These are phyloP conservation scores for Adoxophyes honmai DNA, from an alignment of 1,140 invertebrate genomes.

Conservation along the genomic window DNA sequence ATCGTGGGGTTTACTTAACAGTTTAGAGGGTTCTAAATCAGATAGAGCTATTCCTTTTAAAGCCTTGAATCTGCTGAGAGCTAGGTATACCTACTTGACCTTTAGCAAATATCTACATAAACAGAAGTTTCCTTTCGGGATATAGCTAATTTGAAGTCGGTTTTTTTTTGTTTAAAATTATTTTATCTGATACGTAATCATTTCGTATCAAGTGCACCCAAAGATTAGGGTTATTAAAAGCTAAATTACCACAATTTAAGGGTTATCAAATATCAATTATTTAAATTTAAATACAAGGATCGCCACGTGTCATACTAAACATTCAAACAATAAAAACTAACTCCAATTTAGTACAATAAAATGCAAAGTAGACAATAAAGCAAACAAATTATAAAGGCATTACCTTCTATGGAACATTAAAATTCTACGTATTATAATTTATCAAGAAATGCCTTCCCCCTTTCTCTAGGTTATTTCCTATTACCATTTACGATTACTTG, in stretches of 20 bases:
- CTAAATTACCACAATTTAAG: background rate
- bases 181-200: too few relatives aligned
- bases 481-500: too few relatives aligned
- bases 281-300: background rate
- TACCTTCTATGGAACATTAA: conserved; percentile 62
- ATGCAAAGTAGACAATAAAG: conserved; percentile 69
- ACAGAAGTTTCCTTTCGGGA: too few relatives aligned
- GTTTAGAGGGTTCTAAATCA: too few relatives aligned
- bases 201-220: too few relatives aligned
- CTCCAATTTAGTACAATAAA: conserved; percentile 71
- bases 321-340: conserved; percentile 38
- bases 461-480: conserved; percentile 39
- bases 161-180: too few relatives aligned
- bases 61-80: too few relatives aligned
- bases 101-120: too few relatives aligned
- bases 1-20: too few relatives aligned
- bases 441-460: conserved; percentile 65
- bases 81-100: too few relatives aligned
- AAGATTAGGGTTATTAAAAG: background rate
- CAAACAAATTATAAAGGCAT: conserved; percentile 75
- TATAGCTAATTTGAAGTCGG: too few relatives aligned
- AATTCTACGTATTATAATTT: conserved; percentile 67
- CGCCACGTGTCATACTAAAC: conserved; percentile 6
- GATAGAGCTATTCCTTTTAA: too few relatives aligned
- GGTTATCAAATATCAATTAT: conserved; percentile 2